Conservation (phyloP, 2,113 vertebrate genomes). For the Manacus vitellinus region DNA sequence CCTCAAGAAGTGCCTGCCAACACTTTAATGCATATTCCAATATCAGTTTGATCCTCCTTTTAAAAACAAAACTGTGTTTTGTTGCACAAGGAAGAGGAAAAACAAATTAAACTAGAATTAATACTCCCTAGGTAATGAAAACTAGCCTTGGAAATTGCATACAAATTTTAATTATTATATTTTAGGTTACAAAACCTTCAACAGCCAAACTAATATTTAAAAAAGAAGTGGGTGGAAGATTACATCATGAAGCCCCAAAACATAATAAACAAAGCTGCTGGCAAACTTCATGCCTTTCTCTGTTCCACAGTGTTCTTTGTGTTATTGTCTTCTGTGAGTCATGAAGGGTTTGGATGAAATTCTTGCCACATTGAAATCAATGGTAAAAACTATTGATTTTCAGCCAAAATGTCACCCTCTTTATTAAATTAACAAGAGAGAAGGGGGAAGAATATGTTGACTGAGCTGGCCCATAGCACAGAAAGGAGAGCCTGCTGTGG, state of each 20-base stretch:
- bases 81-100: conserved; percentile 40
- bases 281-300: neutral
- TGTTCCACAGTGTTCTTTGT: neutral
- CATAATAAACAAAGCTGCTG: conserved; percentile 28
- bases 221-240: neutral
- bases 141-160: neutral
- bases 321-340: neutral
- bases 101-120: conserved; percentile 30
- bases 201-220: neutral
- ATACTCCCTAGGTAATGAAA: conserved; percentile 13
- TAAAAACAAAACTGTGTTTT: conserved; percentile 11
- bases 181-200: neutral
- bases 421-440: neutral
- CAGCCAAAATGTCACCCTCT: neutral
- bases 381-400: neutral
- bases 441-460: neutral
- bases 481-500: neutral
- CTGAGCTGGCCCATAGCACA: neutral
- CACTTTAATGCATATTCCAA: neutral
- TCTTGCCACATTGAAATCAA: neutral
- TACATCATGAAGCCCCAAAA: neutral
- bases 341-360: neutral
- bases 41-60: conserved; percentile 28
- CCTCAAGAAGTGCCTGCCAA: conserved; percentile 11
- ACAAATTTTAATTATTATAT: neutral